Evolutionary conservation across 2,113 vertebrate species (phyloP).

Genomic region (Osmerus mordax): DNA sequence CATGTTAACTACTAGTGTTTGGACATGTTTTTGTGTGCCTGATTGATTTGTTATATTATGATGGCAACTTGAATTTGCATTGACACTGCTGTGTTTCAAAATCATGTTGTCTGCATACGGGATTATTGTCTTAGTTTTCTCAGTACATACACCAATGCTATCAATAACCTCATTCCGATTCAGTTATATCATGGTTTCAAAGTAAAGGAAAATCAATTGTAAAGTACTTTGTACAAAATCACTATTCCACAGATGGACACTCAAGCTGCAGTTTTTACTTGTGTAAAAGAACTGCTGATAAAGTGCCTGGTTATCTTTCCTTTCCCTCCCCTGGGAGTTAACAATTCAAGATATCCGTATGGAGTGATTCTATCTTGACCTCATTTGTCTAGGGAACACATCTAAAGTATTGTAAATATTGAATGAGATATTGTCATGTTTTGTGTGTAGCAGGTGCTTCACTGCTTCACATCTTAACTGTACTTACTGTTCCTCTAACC

Average conservation of each 20-base stretch:
- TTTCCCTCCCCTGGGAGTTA: slow-evolving; percentile 25
- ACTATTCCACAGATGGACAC: slow-evolving; percentile 30
- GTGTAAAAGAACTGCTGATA: slow-evolving; percentile 36
- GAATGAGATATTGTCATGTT: slow-evolving; percentile 40
- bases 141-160: background rate
- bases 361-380: no score
- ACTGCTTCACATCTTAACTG: slow-evolving; percentile 31
- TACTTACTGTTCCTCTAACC: slow-evolving; percentile 48
- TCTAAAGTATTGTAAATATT: slow-evolving; percentile 50
- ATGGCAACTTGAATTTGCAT: no score
- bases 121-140: slow-evolving; percentile 8
- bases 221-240: slow-evolving; percentile 49
- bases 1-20: no score
- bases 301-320: slow-evolving; percentile 20
- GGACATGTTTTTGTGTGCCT: no score
- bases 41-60: no score
- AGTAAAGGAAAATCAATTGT: slow-evolving; percentile 43
- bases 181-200: slow-evolving; percentile 25
- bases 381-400: background rate
- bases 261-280: slow-evolving; percentile 36
- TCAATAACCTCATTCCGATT: slow-evolving; percentile 20
- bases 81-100: no score
- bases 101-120: slow-evolving; percentile 18
- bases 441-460: slow-evolving; percentile 24
- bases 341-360: background rate